Evolutionary conservation across 1,140 invertebrate genomes (phyloP).

Genomic region (Sinella curviseta): DNA sequence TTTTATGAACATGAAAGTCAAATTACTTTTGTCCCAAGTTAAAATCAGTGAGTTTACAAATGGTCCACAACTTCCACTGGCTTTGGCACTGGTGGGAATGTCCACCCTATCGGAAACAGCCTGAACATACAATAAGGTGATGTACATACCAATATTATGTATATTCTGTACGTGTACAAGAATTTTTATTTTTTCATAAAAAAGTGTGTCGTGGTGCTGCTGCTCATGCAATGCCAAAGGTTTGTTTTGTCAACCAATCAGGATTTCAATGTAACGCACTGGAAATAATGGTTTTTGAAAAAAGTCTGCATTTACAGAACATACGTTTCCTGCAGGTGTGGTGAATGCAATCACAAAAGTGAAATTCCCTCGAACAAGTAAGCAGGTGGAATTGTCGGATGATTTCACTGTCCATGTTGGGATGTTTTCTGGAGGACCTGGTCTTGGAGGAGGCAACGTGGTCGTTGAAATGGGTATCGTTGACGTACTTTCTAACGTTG

Average conservation of each 20-base stretch:
- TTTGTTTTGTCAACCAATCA: neutral
- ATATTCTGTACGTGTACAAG: neutral
- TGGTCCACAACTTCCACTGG: neutral
- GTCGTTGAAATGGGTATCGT: neutral
- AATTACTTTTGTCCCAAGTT: neutral
- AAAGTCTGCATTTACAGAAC: too few relatives aligned
- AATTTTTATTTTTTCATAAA: too few relatives aligned
- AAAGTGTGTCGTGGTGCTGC: too few relatives aligned
- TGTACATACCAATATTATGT: neutral
- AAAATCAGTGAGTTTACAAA: neutral
- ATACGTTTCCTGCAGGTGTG: neutral
- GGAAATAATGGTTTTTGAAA: neutral
- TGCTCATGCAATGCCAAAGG: too few relatives aligned
- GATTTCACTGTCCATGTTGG: neutral
- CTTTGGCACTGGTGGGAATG: neutral
- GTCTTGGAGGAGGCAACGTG: neutral
- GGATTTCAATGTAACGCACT: neutral
- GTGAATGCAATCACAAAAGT: neutral
- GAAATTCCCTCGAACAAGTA: neutral
- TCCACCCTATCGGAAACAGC: neutral
- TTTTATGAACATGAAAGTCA: slow-evolving; percentile 12
- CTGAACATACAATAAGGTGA: neutral
- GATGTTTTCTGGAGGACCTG: neutral
- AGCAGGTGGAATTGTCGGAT: neutral
- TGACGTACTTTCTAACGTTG: neutral